Base-by-base conservation (phyloP, 2,888 invertebrate species). In the Pharmacophagus antenor region DNA sequence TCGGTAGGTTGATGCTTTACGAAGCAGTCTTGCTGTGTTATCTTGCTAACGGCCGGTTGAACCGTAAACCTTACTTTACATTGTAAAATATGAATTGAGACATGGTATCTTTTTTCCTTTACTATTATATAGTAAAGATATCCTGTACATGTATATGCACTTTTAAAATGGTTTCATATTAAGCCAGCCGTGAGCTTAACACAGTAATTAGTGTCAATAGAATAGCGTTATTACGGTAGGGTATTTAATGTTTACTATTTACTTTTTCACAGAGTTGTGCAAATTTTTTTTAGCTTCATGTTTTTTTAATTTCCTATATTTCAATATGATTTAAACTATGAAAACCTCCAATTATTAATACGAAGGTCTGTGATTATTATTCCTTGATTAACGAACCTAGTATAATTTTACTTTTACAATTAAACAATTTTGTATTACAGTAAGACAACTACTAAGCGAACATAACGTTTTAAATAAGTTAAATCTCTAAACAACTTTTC, bases 1-100 rank as follows among this genome's bases (percentile, higher is more conserved):
- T 79, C 76, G 75, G 79, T 76, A 68, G 80, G 77, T 76, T 75
- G 72, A 74, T 77, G 71, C 71, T 46, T 55, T 51, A 41, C 44
- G 20, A n/a, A 56, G 56, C 23, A 62, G 17, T 54, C 58, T 41
- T 52, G 44, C 53, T 56, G 47, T 52, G 42, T 56, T 63, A 63
- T 65, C 64, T n/a, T 54, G 63, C 58, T 56, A 58, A 52, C 31
- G 42, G 42, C 44, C 54, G 27, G 47, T 46, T 51, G 22, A 44
- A 58, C 48, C 17, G 42, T 25, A 41, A 44, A 18, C 18, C 8
- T 44, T 41, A 7, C 42, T 37, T 37, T n/a, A 37, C 37, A n/a
- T n/a, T n/a, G n/a, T n/a, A 37, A n/a, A 37, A 37, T 1, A 4
- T 37, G n/a, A 15, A n/a, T 37, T 37, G 18, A n/a, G 8, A 8